phyloP scores from a whole-genome alignment of 2,888 invertebrate genomes.

The Flabesymbios commensalis region DNA sequence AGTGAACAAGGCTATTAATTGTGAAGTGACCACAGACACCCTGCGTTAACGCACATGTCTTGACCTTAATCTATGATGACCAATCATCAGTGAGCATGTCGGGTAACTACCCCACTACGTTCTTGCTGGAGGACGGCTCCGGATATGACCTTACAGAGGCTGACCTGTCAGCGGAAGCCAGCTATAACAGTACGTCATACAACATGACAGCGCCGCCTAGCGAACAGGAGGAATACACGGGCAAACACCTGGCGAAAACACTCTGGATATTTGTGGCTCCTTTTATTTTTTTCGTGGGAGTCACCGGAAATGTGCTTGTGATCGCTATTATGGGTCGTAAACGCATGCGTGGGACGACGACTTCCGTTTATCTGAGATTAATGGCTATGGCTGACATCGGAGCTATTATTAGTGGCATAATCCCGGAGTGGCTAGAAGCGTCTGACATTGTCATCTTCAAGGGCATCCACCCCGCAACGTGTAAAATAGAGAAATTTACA shows the following conservation, averaged over 20 bases:
- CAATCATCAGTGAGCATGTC: too few species aligned
- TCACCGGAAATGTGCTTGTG: constrained; percentile 36
- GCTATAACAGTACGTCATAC: too few species aligned
- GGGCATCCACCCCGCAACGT: constrained; percentile 23
- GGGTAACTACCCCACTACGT: too few species aligned
- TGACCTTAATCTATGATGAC: too few species aligned
- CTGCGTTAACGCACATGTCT: too few species aligned
- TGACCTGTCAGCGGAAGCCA: too few species aligned
- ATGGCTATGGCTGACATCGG: constrained; percentile 36
- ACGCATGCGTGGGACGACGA: constrained; percentile 33
- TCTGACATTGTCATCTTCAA: constrained; percentile 23
- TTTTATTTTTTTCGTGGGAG: constrained; percentile 30
- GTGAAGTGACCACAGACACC: too few species aligned
- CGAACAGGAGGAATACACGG: not conserved
- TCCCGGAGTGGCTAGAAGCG: constrained; percentile 37
- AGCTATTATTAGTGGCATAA: constrained; percentile 34
- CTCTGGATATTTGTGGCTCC: constrained; percentile 36
- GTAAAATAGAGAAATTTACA: constrained; percentile 36
- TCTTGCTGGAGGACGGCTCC: too few species aligned
- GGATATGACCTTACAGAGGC: too few species aligned
- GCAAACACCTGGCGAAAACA: constrained; percentile 11
- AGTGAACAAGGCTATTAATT: too few species aligned
- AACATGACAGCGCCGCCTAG: too few species aligned
- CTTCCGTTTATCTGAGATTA: constrained; percentile 30
- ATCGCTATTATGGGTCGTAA: constrained; percentile 31